Conservation (phyloP, 92 coral and sea anemone species). For the Micromussa lordhowensis region DNA sequence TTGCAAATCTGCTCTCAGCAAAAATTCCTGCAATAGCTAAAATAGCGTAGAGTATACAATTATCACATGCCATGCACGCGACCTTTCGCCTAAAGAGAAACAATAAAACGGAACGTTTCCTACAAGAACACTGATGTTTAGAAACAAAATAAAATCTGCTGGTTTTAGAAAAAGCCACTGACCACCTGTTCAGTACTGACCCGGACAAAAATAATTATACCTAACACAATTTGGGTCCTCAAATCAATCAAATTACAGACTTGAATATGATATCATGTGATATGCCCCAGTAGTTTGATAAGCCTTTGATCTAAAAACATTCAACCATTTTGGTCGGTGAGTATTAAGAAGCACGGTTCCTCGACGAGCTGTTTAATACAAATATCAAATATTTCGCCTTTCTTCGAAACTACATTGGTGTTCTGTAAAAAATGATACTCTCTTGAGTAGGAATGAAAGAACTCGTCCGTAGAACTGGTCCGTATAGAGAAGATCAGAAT, state of each 20-base stretch:
- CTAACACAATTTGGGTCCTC: background rate
- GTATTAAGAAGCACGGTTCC: background rate
- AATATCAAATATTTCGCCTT: background rate
- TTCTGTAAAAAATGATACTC: background rate
- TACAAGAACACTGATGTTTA: background rate
- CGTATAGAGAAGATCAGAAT: background rate
- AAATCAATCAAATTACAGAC: background rate
- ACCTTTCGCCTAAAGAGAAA: constrained; percentile 4
- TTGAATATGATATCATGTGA: background rate
- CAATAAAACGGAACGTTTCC: background rate
- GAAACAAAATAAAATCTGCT: background rate
- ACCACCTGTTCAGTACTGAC: background rate
- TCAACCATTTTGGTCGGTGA: background rate
- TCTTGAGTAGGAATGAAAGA: background rate
- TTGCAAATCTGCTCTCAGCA: background rate
- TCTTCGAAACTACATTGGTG: background rate
- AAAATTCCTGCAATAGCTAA: background rate
- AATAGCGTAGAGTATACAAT: background rate
- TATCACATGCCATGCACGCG: constrained; percentile 14
- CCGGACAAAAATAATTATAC: background rate
- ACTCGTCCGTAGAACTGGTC: background rate
- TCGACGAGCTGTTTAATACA: background rate
- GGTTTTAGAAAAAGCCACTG: background rate
- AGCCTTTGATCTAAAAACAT: background rate
- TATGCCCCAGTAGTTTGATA: too few relatives aligned